These are phyloP conservation scores for Himalopsyche japonica DNA, from an alignment of 2,888 invertebrate genomes.

Conservation along the genomic window DNA sequence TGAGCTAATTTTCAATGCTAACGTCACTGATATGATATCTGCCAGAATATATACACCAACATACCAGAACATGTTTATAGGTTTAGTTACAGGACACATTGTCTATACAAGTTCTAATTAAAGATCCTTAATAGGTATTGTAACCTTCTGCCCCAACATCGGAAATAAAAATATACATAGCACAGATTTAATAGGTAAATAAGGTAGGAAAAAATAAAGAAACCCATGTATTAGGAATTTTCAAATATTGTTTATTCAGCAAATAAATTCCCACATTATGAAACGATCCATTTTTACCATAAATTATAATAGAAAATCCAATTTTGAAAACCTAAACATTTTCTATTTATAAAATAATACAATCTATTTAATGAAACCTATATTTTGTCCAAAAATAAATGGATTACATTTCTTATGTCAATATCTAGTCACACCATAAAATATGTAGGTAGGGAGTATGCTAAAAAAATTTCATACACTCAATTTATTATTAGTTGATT, in stretches of 20 bases:
- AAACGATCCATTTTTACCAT: constrained; percentile 17
- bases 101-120: no score
- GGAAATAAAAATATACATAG: no score
- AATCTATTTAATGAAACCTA: constrained; percentile 40
- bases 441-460: constrained; percentile 10
- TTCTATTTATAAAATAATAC: constrained; percentile 30
- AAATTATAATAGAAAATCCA: constrained; percentile 39
- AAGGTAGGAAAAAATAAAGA: neutral
- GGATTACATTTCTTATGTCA: constrained; percentile 3
- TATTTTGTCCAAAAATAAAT: constrained; percentile 25
- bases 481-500: neutral
- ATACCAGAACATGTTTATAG: no score
- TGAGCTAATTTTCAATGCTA: no score
- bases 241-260: constrained; percentile 24
- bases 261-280: constrained; percentile 21
- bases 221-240: constrained; percentile 21
- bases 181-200: no score
- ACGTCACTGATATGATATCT: no score
- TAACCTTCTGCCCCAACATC: no score
- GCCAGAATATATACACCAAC: no score
- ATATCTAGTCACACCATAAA: constrained; percentile 30
- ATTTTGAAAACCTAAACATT: constrained; percentile 42
- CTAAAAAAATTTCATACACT: neutral
- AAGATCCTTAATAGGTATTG: no score
- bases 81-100: no score